Conservation (phyloP, 2,113 vertebrate species). For the Lynx canadensis region DNA sequence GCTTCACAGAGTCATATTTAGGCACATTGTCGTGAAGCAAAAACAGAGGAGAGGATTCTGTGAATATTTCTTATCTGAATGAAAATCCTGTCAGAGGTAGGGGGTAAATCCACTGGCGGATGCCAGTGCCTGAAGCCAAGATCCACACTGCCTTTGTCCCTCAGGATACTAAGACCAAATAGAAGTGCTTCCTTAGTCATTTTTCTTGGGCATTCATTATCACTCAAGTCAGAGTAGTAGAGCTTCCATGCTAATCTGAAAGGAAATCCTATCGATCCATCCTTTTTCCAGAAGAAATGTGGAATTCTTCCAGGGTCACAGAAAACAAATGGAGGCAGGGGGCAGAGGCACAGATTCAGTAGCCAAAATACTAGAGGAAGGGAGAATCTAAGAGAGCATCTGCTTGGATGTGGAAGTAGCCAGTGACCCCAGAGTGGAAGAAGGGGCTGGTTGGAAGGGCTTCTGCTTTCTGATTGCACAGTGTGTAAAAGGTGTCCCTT, state of each 20-base stretch:
- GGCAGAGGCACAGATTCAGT: rapidly evolving
- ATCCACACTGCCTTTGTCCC: neutral
- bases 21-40: neutral
- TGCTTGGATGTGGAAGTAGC: neutral
- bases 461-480: neutral
- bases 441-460: neutral
- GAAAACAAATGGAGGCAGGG: neutral
- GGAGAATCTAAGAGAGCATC: neutral
- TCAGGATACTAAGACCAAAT: neutral
- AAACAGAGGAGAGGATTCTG: neutral
- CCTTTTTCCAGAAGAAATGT: neutral
- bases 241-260: neutral
- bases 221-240: neutral
- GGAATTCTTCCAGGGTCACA: neutral
- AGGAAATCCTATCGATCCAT: neutral
- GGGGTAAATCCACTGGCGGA: neutral
- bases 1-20: neutral
- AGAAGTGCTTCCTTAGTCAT: neutral
- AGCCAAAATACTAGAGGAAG: neutral
- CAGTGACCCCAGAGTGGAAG: neutral
- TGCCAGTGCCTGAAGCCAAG: neutral
- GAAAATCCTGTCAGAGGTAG: neutral
- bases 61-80: neutral
- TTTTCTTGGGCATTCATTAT: neutral
- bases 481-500: neutral